Evolutionary conservation across 2,113 vertebrate genomes (phyloP).

Genomic region (Tachuris rubrigastra): DNA sequence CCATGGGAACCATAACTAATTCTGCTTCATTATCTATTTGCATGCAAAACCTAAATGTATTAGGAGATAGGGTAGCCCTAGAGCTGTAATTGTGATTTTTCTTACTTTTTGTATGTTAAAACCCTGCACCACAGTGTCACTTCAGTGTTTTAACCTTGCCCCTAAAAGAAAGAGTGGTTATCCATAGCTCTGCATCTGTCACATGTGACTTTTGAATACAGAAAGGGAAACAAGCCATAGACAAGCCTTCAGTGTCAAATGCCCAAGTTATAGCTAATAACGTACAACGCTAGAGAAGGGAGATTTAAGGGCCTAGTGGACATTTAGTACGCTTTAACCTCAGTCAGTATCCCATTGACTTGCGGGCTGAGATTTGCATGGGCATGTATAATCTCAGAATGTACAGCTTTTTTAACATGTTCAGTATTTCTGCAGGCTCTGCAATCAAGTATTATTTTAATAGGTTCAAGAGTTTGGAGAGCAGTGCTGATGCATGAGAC

Average conservation of each 20-base stretch:
- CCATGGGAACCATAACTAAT: constrained; percentile 62
- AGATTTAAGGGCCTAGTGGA: not conserved
- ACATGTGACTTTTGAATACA: not conserved
- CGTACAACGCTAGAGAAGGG: not conserved
- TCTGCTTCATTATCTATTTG: constrained; percentile 31
- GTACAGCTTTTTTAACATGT: constrained; percentile 19
- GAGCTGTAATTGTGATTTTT: not conserved
- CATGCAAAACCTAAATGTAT: not conserved
- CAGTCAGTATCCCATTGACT: not conserved
- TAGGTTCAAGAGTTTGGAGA: not conserved
- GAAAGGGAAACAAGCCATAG: not conserved
- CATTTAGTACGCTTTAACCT: not conserved
- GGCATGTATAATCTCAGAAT: not conserved
- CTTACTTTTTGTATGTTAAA: not conserved
- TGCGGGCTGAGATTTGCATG: not conserved
- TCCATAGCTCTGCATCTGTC: not conserved
- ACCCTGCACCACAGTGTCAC: not conserved
- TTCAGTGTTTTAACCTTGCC: not conserved
- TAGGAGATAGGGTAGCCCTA: not conserved
- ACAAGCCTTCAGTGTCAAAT: not conserved
- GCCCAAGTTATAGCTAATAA: not conserved
- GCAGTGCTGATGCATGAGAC: not conserved
- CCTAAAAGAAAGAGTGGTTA: not conserved
- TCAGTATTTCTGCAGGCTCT: constrained; percentile 40
- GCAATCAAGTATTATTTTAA: constrained; percentile 7